phyloP scores from a whole-genome alignment of 2,113 vertebrate species.

The Fukomys damarensis region DNA sequence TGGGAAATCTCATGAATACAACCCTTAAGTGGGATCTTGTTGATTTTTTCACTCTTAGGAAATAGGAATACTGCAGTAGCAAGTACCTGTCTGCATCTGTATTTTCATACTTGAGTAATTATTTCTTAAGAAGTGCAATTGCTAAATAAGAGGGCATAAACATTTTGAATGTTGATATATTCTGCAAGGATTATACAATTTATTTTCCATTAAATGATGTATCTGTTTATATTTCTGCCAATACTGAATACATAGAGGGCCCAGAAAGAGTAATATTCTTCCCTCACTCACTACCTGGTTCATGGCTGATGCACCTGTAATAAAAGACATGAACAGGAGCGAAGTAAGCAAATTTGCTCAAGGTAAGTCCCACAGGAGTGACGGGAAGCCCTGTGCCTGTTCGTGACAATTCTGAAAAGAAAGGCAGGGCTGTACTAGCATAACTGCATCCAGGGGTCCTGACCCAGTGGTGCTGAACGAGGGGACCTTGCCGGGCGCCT shows the following conservation, averaged over 20 bases:
- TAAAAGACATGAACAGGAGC: too few relatives aligned
- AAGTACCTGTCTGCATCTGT: background rate
- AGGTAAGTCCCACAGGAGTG: too few relatives aligned
- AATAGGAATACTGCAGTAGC: background rate
- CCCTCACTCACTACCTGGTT: background rate
- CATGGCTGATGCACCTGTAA: too few relatives aligned
- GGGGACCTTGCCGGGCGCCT: background rate
- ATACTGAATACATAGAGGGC: background rate
- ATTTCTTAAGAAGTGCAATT: background rate
- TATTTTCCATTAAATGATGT: background rate
- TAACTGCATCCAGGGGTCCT: accelerated
- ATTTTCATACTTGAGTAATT: background rate
- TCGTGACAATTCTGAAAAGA: background rate
- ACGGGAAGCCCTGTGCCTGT: background rate
- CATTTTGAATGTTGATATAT: background rate
- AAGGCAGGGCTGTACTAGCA: too few relatives aligned
- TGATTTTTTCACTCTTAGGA: background rate
- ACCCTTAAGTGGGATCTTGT: background rate
- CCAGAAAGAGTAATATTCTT: too few relatives aligned
- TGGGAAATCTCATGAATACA: background rate
- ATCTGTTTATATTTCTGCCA: background rate
- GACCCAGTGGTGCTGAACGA: background rate
- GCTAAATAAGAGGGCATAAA: background rate
- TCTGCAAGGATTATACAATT: background rate
- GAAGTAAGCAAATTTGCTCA: too few relatives aligned